Conservation (phyloP, 2,888 invertebrate species). For the Hoplodrina ambigua region DNA sequence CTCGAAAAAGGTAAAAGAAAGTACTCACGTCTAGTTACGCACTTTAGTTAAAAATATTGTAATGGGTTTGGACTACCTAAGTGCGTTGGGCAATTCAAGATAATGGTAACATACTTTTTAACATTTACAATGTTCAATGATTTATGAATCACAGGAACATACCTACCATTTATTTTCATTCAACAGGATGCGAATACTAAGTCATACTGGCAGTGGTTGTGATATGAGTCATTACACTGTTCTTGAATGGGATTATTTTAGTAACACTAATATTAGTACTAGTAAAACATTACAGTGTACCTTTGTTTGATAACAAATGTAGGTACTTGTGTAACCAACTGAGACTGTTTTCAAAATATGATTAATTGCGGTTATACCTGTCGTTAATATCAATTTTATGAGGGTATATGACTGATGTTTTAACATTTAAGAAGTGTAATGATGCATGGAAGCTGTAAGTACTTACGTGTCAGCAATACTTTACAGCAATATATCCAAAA, state of each 20-base stretch:
- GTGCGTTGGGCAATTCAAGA: constrained; percentile 1
- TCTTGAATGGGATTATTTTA: constrained; percentile 60
- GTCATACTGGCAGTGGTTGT: constrained; percentile 49
- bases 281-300: constrained; percentile 42
- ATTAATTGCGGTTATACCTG: constrained; percentile 69
- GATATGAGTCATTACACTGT: constrained; percentile 52
- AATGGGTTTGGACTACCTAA: constrained; percentile 6
- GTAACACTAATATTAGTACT: constrained; percentile 55
- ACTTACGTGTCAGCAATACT: constrained; percentile 5
- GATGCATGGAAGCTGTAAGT: not conserved
- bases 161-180: constrained; percentile 48
- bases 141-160: constrained; percentile 33
- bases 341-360: constrained; percentile 50
- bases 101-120: constrained; percentile 4
- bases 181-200: constrained; percentile 44
- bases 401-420: constrained; percentile 36
- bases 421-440: constrained; percentile 19
- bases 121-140: constrained; percentile 16
- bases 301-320: constrained; percentile 44
- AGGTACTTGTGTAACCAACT: constrained; percentile 30
- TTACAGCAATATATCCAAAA: not conserved
- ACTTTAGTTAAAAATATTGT: constrained; percentile 12
- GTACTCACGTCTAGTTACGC: not conserved
- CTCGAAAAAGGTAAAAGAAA: not conserved
- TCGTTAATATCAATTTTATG: constrained; percentile 58